A percentile compares a stretch with the other conserved stretches of the same genome.
phyloP scores from a whole-genome alignment of 2,797 vertebrate species.

The Crocidura indochinensis region DNA sequence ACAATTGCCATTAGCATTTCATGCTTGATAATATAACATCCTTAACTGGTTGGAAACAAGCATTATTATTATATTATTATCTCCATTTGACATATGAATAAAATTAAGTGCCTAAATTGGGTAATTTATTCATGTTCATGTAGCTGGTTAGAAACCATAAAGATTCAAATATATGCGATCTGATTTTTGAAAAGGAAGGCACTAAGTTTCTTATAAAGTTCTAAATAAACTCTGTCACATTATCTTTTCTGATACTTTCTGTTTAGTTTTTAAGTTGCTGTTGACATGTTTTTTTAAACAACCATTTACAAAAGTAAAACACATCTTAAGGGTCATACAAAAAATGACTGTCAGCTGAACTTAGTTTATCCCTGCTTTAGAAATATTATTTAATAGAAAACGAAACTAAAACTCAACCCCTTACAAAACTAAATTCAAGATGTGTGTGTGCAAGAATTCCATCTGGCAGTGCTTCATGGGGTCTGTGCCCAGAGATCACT shows the following conservation, averaged over 20 bases:
- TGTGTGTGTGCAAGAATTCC: too few species aligned
- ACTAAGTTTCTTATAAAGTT: background rate
- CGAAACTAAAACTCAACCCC: background rate
- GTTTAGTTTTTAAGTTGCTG: background rate
- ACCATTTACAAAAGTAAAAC: constrained; percentile 14
- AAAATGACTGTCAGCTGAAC: background rate
- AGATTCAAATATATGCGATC: background rate
- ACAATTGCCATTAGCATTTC: background rate
- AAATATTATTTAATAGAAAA: constrained; percentile 34
- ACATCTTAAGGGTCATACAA: background rate
- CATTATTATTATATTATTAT: background rate
- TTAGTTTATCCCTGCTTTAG: background rate
- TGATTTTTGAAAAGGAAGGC: background rate
- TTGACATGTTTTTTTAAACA: constrained; percentile 12
- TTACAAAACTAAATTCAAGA: background rate
- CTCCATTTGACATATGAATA: background rate
- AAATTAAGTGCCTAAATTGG: background rate
- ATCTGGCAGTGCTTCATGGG: too few species aligned
- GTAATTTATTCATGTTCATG: constrained; percentile 7
- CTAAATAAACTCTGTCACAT: background rate
- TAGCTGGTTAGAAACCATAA: background rate
- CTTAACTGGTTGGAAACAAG: background rate
- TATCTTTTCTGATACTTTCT: background rate
- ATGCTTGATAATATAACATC: background rate
- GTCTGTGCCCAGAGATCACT: too few species aligned